Evolutionary conservation across 1,140 invertebrate genomes (phyloP).

Genomic region (Drosophila kurseongensis): DNA sequence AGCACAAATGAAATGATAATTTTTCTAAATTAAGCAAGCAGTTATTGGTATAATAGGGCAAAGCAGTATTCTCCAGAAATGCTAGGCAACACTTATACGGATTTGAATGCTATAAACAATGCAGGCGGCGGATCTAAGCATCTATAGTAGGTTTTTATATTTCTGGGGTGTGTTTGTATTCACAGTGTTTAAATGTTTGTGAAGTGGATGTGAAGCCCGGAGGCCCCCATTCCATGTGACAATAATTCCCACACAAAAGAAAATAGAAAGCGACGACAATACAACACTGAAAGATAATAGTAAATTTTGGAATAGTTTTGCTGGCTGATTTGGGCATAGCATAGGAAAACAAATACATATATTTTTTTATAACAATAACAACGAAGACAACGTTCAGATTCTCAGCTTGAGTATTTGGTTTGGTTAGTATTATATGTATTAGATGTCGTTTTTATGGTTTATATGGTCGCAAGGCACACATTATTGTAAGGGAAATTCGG

Average conservation of each 20-base stretch:
- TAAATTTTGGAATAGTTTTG: conserved; percentile 26
- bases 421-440: conserved; percentile 36
- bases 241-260: conserved; percentile 20
- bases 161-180: conserved; percentile 34
- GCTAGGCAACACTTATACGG: conserved; percentile 25
- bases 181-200: conserved; percentile 35
- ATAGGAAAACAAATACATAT: conserved; percentile 38
- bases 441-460: conserved; percentile 41
- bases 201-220: neutral
- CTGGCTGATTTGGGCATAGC: conserved; percentile 31
- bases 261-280: conserved; percentile 52
- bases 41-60: conserved; percentile 32
- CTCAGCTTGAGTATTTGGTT: conserved; percentile 15
- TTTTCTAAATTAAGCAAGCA: conserved; percentile 58
- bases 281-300: conserved; percentile 68
- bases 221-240: conserved; percentile 10
- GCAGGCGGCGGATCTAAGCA: conserved; percentile 52
- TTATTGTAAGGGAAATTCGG: conserved; percentile 34
- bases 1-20: conserved; percentile 53
- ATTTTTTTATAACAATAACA: conserved; percentile 17
- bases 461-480: conserved; percentile 71
- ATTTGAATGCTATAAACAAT: conserved; percentile 36
- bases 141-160: conserved; percentile 14
- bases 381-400: conserved; percentile 35
- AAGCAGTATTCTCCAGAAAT: conserved; percentile 15